Percentiles rank a stretch among this genome's conserved stretches.
phyloP scores from a whole-genome alignment of 2,113 vertebrate species.

The Cromileptes altivelis region DNA sequence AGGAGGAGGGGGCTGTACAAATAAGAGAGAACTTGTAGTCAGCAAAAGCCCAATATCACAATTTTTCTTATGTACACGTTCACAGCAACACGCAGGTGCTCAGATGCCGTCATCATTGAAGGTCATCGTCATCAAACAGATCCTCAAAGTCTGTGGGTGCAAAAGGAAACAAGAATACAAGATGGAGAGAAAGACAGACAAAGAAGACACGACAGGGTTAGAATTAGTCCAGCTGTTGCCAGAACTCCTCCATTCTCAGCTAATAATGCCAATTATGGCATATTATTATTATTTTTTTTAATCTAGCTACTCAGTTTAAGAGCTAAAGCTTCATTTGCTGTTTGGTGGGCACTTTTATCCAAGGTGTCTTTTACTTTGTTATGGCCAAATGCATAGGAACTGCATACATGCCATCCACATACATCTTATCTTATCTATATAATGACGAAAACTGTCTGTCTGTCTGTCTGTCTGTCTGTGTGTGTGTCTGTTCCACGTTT shows the following conservation, averaged over 20 bases:
- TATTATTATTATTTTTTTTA: no score
- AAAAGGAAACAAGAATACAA: not conserved
- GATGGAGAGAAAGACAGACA: not conserved
- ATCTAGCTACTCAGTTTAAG: not conserved
- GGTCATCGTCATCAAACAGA: conserved; percentile 92
- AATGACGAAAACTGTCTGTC: no score
- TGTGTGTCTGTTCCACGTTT: no score
- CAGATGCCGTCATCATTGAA: conserved; percentile 83
- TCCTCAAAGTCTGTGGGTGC: conserved; percentile 90
- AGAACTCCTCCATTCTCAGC: not conserved
- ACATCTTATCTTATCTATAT: no score
- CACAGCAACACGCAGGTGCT: conserved; percentile 1
- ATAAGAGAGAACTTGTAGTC: conserved; percentile 3
- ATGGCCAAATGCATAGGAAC: not conserved
- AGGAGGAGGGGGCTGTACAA: conserved; percentile 43
- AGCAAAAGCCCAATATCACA: conserved; percentile 5
- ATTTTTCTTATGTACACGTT: conserved; percentile 39
- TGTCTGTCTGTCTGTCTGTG: no score
- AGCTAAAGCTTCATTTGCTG: not conserved
- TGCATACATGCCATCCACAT: not conserved
- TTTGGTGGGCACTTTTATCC: not conserved
- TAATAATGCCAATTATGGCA: not conserved
- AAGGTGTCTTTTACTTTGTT: not conserved
- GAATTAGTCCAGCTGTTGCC: conserved; percentile 22
- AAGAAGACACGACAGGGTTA: not conserved